Base-by-base conservation (phyloP, 2,113 vertebrate genomes). In the Suncus etruscus region DNA sequence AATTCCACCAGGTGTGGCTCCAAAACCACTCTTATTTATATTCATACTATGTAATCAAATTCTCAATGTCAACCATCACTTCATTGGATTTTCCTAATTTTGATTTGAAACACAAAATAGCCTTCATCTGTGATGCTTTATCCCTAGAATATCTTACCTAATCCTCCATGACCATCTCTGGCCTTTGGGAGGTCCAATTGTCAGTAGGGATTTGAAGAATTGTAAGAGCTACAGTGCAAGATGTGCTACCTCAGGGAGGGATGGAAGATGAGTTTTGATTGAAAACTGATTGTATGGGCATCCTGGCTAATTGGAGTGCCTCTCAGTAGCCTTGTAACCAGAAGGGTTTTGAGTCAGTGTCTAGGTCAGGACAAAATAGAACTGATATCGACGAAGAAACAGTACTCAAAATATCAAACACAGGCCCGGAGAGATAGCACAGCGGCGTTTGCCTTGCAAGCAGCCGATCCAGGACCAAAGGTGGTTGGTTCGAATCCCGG, bases 51-150 rank as follows among this genome's bases (percentile, higher is more conserved):
- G 65, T 48, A 74, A 85, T 85, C 27, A 74, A 81, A 65, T 92
- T 79, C 65, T 73, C 83, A 74, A 50, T 12, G 50, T 54, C 4
- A 1, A 20, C 73, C 86, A 39, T 31, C 32, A 47, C 14, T 61
- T 75, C n/a, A 45, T 65, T 48, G 61, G 47, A 58, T 86, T 82
- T 87, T 92, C 85, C 58, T 80, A 61, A 83, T 78, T 87, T 50
- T 69, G 63, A 82, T 80, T 51, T 65, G 48, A 85, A 66, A 50
- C 54, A 68, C 2, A 11, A 15, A 85, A 32, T 16, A 25, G 24
- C 77, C 65, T 73, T 87, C 69, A 18, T 18, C 4, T 29, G 27
- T 77, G 79, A 69, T 31, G 70, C 39, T 76, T 87, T 47, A 68
- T 27, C 68, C 48, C 70, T 76, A 51, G 15, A n/a, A 51, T 63